Conservation (phyloP, 2,113 vertebrate species). For the Phrynosoma platyrhinos region DNA sequence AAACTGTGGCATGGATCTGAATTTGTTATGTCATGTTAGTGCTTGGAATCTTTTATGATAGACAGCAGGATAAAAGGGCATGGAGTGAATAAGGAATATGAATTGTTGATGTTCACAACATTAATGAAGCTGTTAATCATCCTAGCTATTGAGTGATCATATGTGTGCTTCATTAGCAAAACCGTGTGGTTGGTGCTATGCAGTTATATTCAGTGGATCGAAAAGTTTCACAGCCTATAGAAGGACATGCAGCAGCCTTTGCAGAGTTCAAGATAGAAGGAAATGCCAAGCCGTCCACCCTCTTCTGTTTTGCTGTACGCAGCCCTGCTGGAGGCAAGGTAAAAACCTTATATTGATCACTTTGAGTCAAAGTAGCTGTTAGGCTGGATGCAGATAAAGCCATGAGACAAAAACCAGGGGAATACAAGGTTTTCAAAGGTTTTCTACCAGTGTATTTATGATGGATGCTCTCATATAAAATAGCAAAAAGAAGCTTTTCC, state of each 20-base stretch:
- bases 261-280: constrained; percentile 92
- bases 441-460: not conserved
- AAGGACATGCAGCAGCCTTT: constrained; percentile 92
- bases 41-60: not conserved
- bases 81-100: not conserved
- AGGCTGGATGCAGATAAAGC: not conserved
- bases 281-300: constrained; percentile 87
- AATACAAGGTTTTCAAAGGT: not conserved
- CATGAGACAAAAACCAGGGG: not conserved
- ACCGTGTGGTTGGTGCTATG: constrained; percentile 92
- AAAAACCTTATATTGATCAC: constrained; percentile 28
- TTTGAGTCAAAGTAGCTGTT: not conserved
- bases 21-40: not conserved
- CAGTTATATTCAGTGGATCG: constrained; percentile 93
- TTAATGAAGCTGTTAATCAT: not conserved
- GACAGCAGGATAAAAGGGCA: not conserved
- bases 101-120: not conserved
- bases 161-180: constrained; percentile 82
- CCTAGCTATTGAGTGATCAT: not conserved
- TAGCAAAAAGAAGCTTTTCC: not conserved
- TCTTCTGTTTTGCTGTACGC: constrained; percentile 93
- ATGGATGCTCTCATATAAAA: not conserved
- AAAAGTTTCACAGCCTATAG: constrained; percentile 94
- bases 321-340: constrained; percentile 92
- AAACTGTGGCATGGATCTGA: not conserved